Evolutionary conservation across 2,797 vertebrate genomes (phyloP), one percentile per base, ranked within the genome.

Genomic region (Chromis chromis): DNA sequence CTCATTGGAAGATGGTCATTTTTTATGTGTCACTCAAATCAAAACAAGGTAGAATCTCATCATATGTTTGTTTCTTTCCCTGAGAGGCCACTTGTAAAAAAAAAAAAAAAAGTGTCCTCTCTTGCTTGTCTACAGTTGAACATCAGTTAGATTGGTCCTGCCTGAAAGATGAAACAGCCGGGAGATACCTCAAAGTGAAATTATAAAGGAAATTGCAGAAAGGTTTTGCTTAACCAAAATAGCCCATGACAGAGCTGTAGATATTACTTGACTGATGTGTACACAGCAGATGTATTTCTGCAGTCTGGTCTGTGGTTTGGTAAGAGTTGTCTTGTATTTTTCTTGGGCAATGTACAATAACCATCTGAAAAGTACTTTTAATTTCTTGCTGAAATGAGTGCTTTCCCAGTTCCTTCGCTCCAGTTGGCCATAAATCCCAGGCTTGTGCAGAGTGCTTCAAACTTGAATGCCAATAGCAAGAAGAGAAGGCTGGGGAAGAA

Each of bases 291-390:
- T 72, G 46, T 78, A 88, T 88, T 91, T 82, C 78, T 82, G 65
- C 61, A 86, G 82, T 81, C 74, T 88, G 81, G 58, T 63, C 56
- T 84, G 76, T 52, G 82, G 75, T 63, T 86, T 76, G 64, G 68
- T 76, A 65, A 79, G 74, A 83, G 64, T 72, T 69, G 48, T 70
- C 59, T 84, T 73, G 46, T 92, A 76, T 91, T 92, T 90, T 89
- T 88, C 84, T 92, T 93, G 86, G 88, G 88, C 65, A 79, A 60
- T 46, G 61, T 88, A 88, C 81, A 88, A 75, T 80, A 82, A 87
- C 73, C 73, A 78, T 88, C 73, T 74, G 79, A 89, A 82, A 85
- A 86, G 81, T 80, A 72, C 76, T 79, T 86, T 84, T 86, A 81
- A 82, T 88, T 90, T 82, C 67, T 83, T 24, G 53, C 76, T 84